Percentiles rank a stretch among this genome's conserved stretches.
Conservation (phyloP, 2,888 invertebrate species). For the Andrena flavipes region DNA sequence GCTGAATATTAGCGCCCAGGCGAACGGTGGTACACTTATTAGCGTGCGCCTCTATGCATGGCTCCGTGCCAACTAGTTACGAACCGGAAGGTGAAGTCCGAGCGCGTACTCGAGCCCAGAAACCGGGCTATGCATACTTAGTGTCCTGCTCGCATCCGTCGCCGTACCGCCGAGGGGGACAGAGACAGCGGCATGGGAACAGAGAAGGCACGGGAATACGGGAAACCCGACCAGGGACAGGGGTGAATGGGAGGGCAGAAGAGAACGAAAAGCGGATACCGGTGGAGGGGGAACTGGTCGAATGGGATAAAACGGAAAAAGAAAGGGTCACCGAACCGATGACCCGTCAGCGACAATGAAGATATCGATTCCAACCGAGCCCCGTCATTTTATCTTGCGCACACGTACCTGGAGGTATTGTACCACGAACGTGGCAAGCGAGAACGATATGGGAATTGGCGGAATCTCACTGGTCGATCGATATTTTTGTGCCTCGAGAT, state of each 20-base stretch:
- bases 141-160: constrained; percentile 54
- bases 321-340: constrained; percentile 42
- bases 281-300: constrained; percentile 1
- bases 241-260: not conserved
- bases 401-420: constrained; percentile 24
- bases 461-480: not conserved
- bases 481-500: not conserved
- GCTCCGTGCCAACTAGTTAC: constrained; percentile 83
- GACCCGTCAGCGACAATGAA: constrained; percentile 26
- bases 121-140: constrained; percentile 72
- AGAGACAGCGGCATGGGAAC: not conserved
- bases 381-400: constrained; percentile 28
- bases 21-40: constrained; percentile 74
- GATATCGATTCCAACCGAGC: constrained; percentile 43
- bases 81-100: constrained; percentile 76
- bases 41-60: constrained; percentile 80
- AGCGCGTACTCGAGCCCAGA: constrained; percentile 70
- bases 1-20: constrained; percentile 77
- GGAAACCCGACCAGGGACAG: not conserved
- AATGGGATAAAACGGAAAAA: constrained; percentile 42
- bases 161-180: constrained; percentile 21
- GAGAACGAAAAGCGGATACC: constrained; percentile 14
- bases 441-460: constrained; percentile 14
- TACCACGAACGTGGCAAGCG: not conserved
- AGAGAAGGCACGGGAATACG: constrained; percentile 1